A percentile compares a stretch with the other conserved stretches of the same genome.
Conservation (phyloP, 2,113 vertebrate genomes). For the Elephas maximus region DNA sequence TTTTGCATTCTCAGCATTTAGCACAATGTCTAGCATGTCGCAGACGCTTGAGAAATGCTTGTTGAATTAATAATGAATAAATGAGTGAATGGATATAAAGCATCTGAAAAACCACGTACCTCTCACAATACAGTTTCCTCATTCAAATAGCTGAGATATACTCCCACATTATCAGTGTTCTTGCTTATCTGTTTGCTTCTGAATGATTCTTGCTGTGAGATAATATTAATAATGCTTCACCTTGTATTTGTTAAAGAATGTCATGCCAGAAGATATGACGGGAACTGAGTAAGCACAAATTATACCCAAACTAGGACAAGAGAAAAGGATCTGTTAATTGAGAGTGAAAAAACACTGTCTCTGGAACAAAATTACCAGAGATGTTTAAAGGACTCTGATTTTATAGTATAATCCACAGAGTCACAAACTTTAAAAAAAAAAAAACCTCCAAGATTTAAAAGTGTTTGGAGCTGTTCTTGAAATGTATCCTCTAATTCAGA, state of each 20-base stretch:
- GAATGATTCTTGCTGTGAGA: neutral
- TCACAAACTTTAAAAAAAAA: neutral
- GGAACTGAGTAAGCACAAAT: slow-evolving; percentile 60
- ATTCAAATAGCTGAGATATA: neutral
- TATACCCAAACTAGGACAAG: neutral
- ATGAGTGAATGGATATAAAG: neutral
- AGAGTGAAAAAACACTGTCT: neutral
- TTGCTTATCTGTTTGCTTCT: slow-evolving; percentile 30
- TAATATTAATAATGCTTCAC: slow-evolving; percentile 42
- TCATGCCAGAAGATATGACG: neutral
- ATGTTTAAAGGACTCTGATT: neutral
- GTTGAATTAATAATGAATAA: neutral
- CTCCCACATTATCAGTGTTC: neutral
- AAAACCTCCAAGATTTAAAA: neutral
- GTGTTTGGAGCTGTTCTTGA: neutral
- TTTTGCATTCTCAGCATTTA: neutral
- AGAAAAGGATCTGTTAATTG: slow-evolving; percentile 38
- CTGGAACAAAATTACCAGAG: neutral
- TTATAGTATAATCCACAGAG: neutral
- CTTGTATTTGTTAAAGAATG: slow-evolving; percentile 46
- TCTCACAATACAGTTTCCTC: neutral
- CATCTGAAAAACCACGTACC: neutral
- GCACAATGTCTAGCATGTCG: neutral
- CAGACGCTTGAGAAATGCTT: neutral
- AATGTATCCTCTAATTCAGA: neutral